Evolutionary conservation across 2,888 invertebrate species (phyloP), one percentile per base, ranked within the genome.

Genomic region (Hemistola chrysoprasaria): DNA sequence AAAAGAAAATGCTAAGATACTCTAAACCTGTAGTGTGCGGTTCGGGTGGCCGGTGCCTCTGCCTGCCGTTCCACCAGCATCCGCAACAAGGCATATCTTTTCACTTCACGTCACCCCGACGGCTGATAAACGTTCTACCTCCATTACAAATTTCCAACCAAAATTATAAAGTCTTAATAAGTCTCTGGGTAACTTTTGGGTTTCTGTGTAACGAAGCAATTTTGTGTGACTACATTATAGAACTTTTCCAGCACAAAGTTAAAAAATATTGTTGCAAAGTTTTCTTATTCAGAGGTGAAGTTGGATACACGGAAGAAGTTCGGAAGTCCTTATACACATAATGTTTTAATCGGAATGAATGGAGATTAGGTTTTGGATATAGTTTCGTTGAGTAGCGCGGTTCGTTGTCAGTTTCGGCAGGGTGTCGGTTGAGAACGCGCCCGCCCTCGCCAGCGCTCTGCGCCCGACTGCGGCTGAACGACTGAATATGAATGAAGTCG

Each of bases 11-110:
- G n/a, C 8, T 29, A 51, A 54, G 55, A 59, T 68, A n/a, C n/a
- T n/a, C n/a, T n/a, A n/a, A 75, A 87, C 87, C 87, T 84, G 75
- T 44, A 40, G 58, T 64, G 43, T 67, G 65, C 38, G 74, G 51
- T 34, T 87, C 82, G 46, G 87, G 86, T 30, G 86, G 88, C 53
- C 88, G 82, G 59, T 87, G 88, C 57, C 88, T 70, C 69, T 85
- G 87, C 60, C 85, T 78, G 58, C 88, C 86, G 39, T 78, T 86
- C 86, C 88, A 87, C 88, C 88, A 88, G 62, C 88, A 88, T 6
- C 87, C 87, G 67, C 88, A 88, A 60, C 88, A 88, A 50, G 87
- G 82, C 88, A 88, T 87, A 16, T 51, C 61, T 47, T 45, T 48
- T 40, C 59, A 58, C 55, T 49, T 43, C 52, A 52, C 43, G 55